Evolutionary conservation across 2,113 vertebrate genomes (phyloP), one percentile per base, ranked within the genome.

Genomic region (mouse (Mus musculus)): DNA sequence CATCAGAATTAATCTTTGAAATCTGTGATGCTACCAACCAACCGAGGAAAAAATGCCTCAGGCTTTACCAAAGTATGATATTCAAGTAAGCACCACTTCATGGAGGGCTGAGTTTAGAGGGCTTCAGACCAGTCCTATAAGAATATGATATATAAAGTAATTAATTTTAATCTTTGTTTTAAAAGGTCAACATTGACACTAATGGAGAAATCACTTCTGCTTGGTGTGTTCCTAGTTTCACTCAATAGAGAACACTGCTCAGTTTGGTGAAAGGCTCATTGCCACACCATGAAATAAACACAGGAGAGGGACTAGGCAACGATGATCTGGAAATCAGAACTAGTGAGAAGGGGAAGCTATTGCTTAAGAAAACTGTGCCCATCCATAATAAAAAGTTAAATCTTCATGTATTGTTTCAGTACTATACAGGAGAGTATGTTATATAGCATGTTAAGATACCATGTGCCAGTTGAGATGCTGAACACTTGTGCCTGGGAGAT

Each of bases 91-190:
- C 36, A 85, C 8, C 52, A 90, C 24, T 89, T 39, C 20, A 85
- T 4, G 7, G 28, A 93, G 4, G 65, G 24, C 88, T 54, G 4
- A 63, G 12, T 63, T 91, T 11, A 49, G 42, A 13, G 33, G 5
- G 86, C 94, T 94, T 77, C n/a, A 82, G 30, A 81, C 14, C 30
- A 88, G 11, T 88, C 61, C 94, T 19, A 59, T n/a, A 82, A 8
- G 36, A 96, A 84, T 85, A 22, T 93, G 7, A 16, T 4, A 73
- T 26, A 9, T 46, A 80, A 39, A 89, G 2, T 36, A 90, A 76
- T 73, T 49, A 91, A 77, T 86, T 88, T 95, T 94, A 59, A 78
- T 87, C n/a, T 90, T 88, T 93, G 20, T 69, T 75, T 69, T 87
- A 24, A 93, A 11, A 81, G 59, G 19, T 59, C 14, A 54, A 96